Evolutionary conservation across 2,888 invertebrate genomes (phyloP).

Genomic region (Andrena flavipes): DNA sequence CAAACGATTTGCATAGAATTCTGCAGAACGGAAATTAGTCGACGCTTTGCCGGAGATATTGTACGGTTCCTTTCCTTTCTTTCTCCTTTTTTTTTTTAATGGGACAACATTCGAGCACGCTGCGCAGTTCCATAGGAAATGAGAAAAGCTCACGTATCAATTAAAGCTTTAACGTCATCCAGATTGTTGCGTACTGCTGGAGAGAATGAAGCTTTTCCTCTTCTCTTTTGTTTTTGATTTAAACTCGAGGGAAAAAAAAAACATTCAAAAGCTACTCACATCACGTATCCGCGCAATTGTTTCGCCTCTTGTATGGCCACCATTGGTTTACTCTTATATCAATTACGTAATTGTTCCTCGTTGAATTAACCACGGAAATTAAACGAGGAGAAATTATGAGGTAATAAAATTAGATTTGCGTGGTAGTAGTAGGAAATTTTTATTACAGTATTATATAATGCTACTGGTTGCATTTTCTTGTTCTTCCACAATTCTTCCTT

Average conservation of each 20-base stretch:
- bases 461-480: no score
- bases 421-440: no score
- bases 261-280: slow-evolving; percentile 15
- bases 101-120: not conserved
- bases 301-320: not conserved
- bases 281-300: slow-evolving; percentile 24
- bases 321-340: slow-evolving; percentile 5
- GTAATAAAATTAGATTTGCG: no score
- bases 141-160: slow-evolving; percentile 12
- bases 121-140: not conserved
- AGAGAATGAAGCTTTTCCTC: slow-evolving; percentile 12
- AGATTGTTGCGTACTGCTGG: slow-evolving; percentile 24
- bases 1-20: not conserved
- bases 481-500: no score
- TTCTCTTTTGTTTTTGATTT: not conserved
- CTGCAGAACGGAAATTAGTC: slow-evolving; percentile 1
- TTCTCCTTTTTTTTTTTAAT: not conserved
- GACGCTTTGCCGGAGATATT: not conserved
- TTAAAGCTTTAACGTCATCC: slow-evolving; percentile 25
- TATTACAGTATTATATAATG: no score
- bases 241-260: slow-evolving; percentile 7
- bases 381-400: not conserved
- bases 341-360: not conserved
- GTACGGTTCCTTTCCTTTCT: not conserved
- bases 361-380: not conserved